phyloP scores from a whole-genome alignment of 2,113 vertebrate genomes.

The Cavia aperea region DNA sequence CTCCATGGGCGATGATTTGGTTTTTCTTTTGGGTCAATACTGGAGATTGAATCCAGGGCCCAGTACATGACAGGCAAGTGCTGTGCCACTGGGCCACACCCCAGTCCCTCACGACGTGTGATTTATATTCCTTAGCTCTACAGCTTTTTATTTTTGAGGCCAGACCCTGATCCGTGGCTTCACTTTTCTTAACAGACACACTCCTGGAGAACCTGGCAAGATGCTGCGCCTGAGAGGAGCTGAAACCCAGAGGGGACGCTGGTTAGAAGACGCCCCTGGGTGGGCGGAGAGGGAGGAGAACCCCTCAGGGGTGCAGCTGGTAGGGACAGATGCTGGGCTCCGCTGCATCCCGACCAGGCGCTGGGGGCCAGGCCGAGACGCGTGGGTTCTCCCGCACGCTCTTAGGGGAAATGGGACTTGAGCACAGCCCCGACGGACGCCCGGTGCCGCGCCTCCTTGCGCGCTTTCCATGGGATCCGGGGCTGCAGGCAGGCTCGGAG shows the following conservation, averaged over 20 bases:
- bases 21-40: too few relatives aligned
- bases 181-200: background rate
- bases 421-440: background rate
- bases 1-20: fast-evolving
- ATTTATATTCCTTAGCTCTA: fast-evolving
- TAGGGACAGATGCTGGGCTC: background rate
- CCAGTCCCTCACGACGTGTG: fast-evolving
- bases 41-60: background rate
- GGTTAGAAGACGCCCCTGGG: too few relatives aligned
- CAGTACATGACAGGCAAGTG: background rate
- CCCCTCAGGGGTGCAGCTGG: fast-evolving
- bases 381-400: background rate
- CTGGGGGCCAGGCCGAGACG: background rate
- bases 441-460: background rate
- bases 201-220: too few relatives aligned
- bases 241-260: background rate
- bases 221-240: background rate
- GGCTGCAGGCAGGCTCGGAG: background rate
- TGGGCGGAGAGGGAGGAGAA: background rate
- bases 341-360: background rate
- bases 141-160: background rate
- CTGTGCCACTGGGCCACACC: fast-evolving
- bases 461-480: background rate
- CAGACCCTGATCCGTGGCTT: background rate
- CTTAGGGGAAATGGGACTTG: background rate